These are phyloP conservation scores for Homarus americanus DNA, from an alignment of 1,140 invertebrate species.

Conservation along the genomic window DNA sequence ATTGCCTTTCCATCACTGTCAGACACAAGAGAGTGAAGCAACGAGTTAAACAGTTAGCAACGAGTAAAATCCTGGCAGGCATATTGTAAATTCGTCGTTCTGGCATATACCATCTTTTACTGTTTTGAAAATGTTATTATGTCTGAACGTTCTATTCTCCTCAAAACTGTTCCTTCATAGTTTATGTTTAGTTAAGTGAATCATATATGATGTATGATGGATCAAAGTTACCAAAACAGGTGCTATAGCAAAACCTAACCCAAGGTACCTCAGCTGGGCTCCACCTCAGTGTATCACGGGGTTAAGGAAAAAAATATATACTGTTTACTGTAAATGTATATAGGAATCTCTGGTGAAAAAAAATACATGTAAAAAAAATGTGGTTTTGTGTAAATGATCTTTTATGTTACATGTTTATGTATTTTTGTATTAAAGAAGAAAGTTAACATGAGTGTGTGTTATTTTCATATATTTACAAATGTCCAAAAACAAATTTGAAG, in stretches of 20 bases:
- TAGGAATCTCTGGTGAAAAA: background rate
- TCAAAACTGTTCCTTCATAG: background rate
- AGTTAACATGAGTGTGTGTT: too few relatives aligned
- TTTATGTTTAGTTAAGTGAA: background rate
- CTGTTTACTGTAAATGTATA: background rate
- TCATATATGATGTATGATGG: background rate
- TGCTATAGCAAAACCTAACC: background rate
- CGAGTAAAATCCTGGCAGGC: background rate
- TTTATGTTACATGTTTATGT: too few relatives aligned
- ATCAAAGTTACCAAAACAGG: background rate
- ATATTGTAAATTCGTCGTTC: background rate
- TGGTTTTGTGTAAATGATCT: too few relatives aligned
- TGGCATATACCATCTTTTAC: background rate
- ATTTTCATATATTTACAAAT: too few relatives aligned
- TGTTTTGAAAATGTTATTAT: background rate
- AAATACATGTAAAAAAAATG: too few relatives aligned
- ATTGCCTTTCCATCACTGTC: background rate
- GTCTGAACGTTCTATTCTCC: background rate
- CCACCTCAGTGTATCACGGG: too few relatives aligned
- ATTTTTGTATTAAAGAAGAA: too few relatives aligned
- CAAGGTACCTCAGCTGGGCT: too few relatives aligned
- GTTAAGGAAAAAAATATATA: background rate
- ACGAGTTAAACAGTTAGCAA: background rate
- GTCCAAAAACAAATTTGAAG: too few relatives aligned
- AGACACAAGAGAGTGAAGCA: background rate